Evolutionary conservation across 2,888 invertebrate species (phyloP).

Genomic region (Drosophila melanosoma): DNA sequence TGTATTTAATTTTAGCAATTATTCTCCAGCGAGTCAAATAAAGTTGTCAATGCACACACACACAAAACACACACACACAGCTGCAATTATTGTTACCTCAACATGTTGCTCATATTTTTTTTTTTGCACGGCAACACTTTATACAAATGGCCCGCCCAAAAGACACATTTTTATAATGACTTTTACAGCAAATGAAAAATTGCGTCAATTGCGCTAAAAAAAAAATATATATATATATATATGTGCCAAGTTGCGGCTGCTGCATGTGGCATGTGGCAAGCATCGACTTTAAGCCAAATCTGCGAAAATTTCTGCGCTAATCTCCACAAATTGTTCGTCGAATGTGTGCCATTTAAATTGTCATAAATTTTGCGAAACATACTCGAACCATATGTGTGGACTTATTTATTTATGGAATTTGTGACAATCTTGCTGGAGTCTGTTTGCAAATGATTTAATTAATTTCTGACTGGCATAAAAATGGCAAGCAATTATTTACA

Average conservation of each 20-base stretch:
- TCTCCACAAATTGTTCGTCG: slow-evolving; percentile 75
- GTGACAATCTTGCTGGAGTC: slow-evolving; percentile 24
- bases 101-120: slow-evolving; percentile 47
- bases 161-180: slow-evolving; percentile 62
- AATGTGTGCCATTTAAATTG: slow-evolving; percentile 79
- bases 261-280: slow-evolving; percentile 64
- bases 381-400: slow-evolving; percentile 28
- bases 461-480: slow-evolving; percentile 57
- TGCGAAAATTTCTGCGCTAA: slow-evolving; percentile 76
- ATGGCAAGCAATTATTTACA: slow-evolving; percentile 70
- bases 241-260: slow-evolving; percentile 45
- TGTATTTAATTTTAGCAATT: slow-evolving; percentile 49
- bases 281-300: slow-evolving; percentile 60
- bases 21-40: slow-evolving; percentile 46
- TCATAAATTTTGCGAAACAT: slow-evolving; percentile 69
- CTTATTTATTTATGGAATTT: slow-evolving; percentile 41
- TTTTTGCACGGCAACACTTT: slow-evolving; percentile 36
- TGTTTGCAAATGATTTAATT: slow-evolving; percentile 63
- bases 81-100: slow-evolving; percentile 56
- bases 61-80: slow-evolving; percentile 14
- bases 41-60: slow-evolving; percentile 61
- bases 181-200: slow-evolving; percentile 59
- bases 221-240: too few relatives aligned
- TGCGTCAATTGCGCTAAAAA: slow-evolving; percentile 41
- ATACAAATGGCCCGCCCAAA: slow-evolving; percentile 54